Evolutionary conservation across 2,797 vertebrate genomes (phyloP).

Genomic region (Craterocephalus amniculus): DNA sequence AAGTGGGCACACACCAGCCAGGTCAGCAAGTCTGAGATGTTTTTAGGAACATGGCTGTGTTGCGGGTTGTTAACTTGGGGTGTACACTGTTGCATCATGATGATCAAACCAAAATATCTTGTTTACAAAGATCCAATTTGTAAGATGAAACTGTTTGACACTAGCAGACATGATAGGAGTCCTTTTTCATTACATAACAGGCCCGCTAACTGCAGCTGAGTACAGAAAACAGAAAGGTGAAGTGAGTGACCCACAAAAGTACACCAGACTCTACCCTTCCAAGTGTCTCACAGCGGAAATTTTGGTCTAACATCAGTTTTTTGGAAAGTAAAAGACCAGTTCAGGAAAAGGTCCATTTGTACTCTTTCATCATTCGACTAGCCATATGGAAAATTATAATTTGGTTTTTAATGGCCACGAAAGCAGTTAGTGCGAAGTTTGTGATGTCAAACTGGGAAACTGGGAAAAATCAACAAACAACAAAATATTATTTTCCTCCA

Average conservation of each 20-base stretch:
- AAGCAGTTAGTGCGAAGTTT: background rate
- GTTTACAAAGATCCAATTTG: slow-evolving; percentile 34
- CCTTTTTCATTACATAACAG: slow-evolving; percentile 55
- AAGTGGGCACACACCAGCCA: background rate
- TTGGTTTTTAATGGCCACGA: background rate
- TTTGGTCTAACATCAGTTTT: slow-evolving; percentile 21
- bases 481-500: background rate
- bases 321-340: background rate
- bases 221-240: slow-evolving; percentile 42
- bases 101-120: slow-evolving; percentile 53
- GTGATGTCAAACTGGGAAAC: background rate
- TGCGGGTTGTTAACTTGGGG: slow-evolving; percentile 10
- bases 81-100: slow-evolving; percentile 24
- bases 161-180: slow-evolving; percentile 40
- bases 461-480: slow-evolving; percentile 1
- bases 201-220: slow-evolving; percentile 39
- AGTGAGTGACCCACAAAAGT: slow-evolving; percentile 23
- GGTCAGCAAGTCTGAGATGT: background rate
- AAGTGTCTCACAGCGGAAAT: slow-evolving; percentile 20
- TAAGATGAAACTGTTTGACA: slow-evolving; percentile 59
- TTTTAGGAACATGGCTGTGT: slow-evolving; percentile 2
- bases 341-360: background rate
- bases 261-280: slow-evolving; percentile 17
- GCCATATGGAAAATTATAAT: background rate
- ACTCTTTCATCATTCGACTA: background rate